Base-by-base conservation (phyloP, 23 tunicate genomes). In the Oikopleura albicans region DNA sequence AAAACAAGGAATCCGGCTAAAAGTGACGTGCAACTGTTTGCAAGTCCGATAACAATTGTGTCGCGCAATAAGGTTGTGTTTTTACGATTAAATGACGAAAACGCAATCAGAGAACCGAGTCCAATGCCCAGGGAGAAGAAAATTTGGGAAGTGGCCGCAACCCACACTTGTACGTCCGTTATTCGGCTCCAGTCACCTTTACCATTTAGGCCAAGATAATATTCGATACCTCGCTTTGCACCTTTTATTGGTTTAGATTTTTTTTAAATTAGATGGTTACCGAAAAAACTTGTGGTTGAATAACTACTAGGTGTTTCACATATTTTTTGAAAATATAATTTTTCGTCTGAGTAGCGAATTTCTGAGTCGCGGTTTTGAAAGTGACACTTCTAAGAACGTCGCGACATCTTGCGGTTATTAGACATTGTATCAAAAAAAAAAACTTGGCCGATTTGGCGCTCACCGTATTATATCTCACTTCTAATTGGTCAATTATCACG, bases 101-200 rank as follows among this genome's bases (percentile, higher is more conserved):
- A 92, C 1, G 92, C 92, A 75, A 92, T 90, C 83, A 92, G 40
- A 0, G 97, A 88, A 35, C 97, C 97, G 41, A 87, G 89, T 0
- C 86, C 88, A 40, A 92, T 89, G 4, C 97, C 97, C 56, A 92
- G 86, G 0, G 92, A 87, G 85, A 84, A 86, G 39, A 92, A 92
- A 66, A 75, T 87, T 66, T 92, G 97, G 16, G 91, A 92, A 2
- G 97, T 92, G 16, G 97, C 97, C 34, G 84, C 84, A 35, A 92
- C 84, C 97, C 97, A 92, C 1, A 89, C 86, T 87, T 91, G 40
- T 27, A 71, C 29, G 1, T 35, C 0, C 34, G 76, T 4, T 0
- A 0, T 83, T 63, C 1, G 85, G 85, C 66, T 87, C 85, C 39
- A 84, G 36, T n/a, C 89, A 75, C 41, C 87, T 76, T 35, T 34